phyloP scores from a whole-genome alignment of 53 echinoderm and acorn worm genomes.

The Echinometra lucunter region DNA sequence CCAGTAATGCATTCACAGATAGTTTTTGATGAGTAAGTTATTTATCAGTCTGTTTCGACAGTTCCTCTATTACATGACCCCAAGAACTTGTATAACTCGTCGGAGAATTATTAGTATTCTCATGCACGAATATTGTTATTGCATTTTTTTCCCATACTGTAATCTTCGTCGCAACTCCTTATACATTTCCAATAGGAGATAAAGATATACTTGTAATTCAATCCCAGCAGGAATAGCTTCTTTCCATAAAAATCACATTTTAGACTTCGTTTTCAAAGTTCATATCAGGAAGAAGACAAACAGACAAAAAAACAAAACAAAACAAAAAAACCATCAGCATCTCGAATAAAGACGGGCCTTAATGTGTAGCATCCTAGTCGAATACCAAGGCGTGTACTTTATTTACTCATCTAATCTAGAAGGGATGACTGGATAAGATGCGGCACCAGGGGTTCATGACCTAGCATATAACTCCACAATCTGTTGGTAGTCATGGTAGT shows the following conservation, averaged over 20 bases:
- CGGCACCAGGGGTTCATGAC: slow-evolving; percentile 1
- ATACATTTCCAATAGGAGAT: background rate
- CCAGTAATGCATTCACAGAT: no score
- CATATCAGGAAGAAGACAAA: background rate
- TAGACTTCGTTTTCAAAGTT: background rate
- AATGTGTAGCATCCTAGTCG: background rate
- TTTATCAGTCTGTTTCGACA: no score
- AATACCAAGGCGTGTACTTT: background rate
- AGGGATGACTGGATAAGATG: background rate
- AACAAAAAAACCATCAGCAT: no score
- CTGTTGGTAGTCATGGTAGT: background rate
- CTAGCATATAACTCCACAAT: background rate
- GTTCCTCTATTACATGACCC: background rate
- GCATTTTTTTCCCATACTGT: background rate
- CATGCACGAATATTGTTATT: background rate
- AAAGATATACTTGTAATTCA: background rate
- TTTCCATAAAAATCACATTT: background rate
- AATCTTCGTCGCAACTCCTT: background rate
- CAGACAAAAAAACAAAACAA: no score
- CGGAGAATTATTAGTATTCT: background rate
- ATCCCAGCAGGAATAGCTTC: background rate
- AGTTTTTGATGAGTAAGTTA: no score
- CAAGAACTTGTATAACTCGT: background rate
- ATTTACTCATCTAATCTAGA: background rate
- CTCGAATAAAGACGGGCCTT: no score